Conservation (phyloP, 2,888 invertebrate species). For the Choristoneura rosaceana region DNA sequence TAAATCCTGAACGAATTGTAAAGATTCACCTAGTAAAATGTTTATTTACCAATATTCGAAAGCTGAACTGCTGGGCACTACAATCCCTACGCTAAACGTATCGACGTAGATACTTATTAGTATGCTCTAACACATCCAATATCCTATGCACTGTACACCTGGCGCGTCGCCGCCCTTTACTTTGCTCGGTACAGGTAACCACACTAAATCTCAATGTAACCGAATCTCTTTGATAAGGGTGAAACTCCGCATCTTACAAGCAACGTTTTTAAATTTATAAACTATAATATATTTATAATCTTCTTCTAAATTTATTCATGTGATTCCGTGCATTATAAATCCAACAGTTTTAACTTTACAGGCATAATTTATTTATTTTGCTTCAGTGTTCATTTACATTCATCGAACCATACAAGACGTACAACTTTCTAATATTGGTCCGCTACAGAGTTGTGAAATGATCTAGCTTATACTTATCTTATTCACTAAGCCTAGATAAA, state of each 20-base stretch:
- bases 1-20: constrained; percentile 70
- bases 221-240: constrained; percentile 10
- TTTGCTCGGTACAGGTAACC: constrained; percentile 15
- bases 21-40: constrained; percentile 67
- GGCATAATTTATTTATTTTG: constrained; percentile 17
- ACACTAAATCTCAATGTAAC: constrained; percentile 24
- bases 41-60: constrained; percentile 81
- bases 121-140: constrained; percentile 71
- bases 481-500: constrained; percentile 76
- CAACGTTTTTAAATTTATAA: constrained; percentile 31
- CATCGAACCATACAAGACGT: constrained; percentile 73
- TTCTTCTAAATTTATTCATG: constrained; percentile 12
- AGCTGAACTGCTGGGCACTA: constrained; percentile 81
- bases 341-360: constrained; percentile 20
- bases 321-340: constrained; percentile 11
- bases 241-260: constrained; percentile 42
- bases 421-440: constrained; percentile 86
- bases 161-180: constrained; percentile 42
- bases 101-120: constrained; percentile 69
- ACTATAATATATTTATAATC: constrained; percentile 22
- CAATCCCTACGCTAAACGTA: constrained; percentile 73
- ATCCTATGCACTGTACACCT: constrained; percentile 67
- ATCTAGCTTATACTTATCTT: constrained; percentile 76
- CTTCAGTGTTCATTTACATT: constrained; percentile 42
- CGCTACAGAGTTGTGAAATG: constrained; percentile 83